A percentile compares a stretch with the other conserved stretches of the same genome.
phyloP scores from a whole-genome alignment of 2,888 invertebrate genomes.

The Oscheius sp. region DNA sequence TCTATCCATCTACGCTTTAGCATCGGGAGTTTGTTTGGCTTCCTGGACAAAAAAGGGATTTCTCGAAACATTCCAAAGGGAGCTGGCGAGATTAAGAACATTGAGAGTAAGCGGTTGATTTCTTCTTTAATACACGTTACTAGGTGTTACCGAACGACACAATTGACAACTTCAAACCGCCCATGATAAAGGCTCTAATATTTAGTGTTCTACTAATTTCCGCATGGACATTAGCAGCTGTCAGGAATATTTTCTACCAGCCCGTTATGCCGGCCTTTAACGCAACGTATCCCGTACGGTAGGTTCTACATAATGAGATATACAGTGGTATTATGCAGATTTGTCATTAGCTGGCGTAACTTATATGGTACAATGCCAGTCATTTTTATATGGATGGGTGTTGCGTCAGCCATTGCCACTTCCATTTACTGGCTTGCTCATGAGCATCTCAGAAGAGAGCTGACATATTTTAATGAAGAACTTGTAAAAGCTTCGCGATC shows the following conservation, averaged over 20 bases:
- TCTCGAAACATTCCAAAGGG: constrained; percentile 30
- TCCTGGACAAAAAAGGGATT: constrained; percentile 33
- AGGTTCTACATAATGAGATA: no score
- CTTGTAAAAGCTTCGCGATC: constrained; percentile 30
- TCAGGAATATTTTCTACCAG: constrained; percentile 22
- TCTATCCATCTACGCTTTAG: constrained; percentile 22
- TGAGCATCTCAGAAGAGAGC: constrained; percentile 31
- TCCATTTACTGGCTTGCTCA: constrained; percentile 35
- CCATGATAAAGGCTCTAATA: constrained; percentile 4
- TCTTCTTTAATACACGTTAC: neutral
- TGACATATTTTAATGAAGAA: constrained; percentile 37
- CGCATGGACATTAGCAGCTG: constrained; percentile 11
- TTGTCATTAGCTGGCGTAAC: constrained; percentile 7
- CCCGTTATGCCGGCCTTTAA: constrained; percentile 6
- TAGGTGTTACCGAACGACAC: constrained; percentile 26
- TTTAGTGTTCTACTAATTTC: constrained; percentile 15
- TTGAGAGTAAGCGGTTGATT: constrained; percentile 12
- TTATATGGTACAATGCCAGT: constrained; percentile 30
- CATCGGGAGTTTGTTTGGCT: constrained; percentile 27
- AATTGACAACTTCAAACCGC: constrained; percentile 19
- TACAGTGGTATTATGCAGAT: constrained; percentile 6
- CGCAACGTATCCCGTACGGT: neutral
- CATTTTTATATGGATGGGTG: constrained; percentile 29
- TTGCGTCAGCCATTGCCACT: constrained; percentile 22
- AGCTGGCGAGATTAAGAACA: constrained; percentile 17